Conservation (phyloP, 2,888 invertebrate genomes). For the Ditula angustiorana region DNA sequence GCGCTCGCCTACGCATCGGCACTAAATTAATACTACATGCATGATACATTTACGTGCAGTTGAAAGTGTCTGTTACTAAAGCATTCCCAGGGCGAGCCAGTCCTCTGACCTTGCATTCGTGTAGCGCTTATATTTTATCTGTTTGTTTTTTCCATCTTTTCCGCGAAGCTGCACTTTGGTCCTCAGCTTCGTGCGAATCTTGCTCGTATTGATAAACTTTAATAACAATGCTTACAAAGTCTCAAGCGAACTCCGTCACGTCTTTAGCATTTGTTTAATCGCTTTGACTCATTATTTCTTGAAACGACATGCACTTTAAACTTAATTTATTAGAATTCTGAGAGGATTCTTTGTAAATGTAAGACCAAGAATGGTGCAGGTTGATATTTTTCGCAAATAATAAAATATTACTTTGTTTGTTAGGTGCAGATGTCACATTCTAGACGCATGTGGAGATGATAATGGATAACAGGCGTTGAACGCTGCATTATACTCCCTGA, state of each 20-base stretch:
- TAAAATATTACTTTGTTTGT: slow-evolving; percentile 15
- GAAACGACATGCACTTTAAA: slow-evolving; percentile 4
- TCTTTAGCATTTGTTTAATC: slow-evolving; percentile 49
- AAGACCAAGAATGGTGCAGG: neutral
- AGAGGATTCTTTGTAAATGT: neutral
- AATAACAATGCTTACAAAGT: slow-evolving; percentile 16
- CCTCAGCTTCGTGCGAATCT: slow-evolving; percentile 45
- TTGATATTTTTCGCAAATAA: neutral
- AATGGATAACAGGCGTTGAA: slow-evolving; percentile 70
- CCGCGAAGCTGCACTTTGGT: slow-evolving; percentile 67
- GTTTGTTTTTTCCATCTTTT: slow-evolving; percentile 72
- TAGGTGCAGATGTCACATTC: slow-evolving; percentile 5
- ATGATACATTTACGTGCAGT: slow-evolving; percentile 43
- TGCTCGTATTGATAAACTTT: slow-evolving; percentile 41
- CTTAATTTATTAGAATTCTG: neutral
- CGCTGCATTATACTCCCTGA: slow-evolving; percentile 71
- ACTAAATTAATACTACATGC: slow-evolving; percentile 12
- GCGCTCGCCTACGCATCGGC: slow-evolving; percentile 45
- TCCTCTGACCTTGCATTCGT: slow-evolving; percentile 74
- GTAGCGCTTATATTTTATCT: slow-evolving; percentile 76
- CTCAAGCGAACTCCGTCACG: slow-evolving; percentile 48
- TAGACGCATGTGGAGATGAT: slow-evolving; percentile 53
- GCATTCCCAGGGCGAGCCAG: slow-evolving; percentile 74
- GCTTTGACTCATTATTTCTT: slow-evolving; percentile 13
- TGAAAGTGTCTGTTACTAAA: slow-evolving; percentile 72